Base-by-base conservation (phyloP, 2,888 invertebrate genomes). In the Drymonia ruficornis region DNA sequence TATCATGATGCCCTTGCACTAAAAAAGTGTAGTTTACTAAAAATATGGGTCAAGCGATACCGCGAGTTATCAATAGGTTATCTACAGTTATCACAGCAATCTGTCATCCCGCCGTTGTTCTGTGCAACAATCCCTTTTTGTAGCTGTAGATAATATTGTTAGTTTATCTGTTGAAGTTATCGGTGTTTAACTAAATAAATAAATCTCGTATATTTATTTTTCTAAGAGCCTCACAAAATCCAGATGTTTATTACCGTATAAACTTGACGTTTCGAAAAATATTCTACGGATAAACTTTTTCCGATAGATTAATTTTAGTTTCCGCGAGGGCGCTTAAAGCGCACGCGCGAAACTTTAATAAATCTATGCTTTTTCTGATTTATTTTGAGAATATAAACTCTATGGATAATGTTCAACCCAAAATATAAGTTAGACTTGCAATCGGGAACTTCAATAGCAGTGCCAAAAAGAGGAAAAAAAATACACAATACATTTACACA, bases 31-130 rank as follows among this genome's bases (percentile, higher is more conserved):
- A 46, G 16, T 34, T 44, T 59, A 62, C 55, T 55, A 61, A 58
- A 63, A 70, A 79, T 72, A 57, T 78, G 61, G 80, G 80, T 76
- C 76, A 76, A 62, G 47, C 63, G 65, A 72, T 78, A 74, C 56
- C 54, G 49, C 46, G 19, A 19, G 48, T 72, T 75, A 72, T 72
- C 74, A 57, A 58, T 56, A 44, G 52, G 23, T 23, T 2, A 7
- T 23, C 4, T 23, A 23, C 23, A 49, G 38, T 49, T 50, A 55
- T 51, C 56, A 15, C 53, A 61, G 55, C 56, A 52, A 55, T 50
- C 36, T 56, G 56, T 59, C 57, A 61, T 49, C 23, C 57, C 52
- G 42, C 45, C 42, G 12, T 43, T 63, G 43, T 47, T 48, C 45
- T 59, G 50, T 61, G 56, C 56, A 63, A 16, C 45, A 45, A 63